These are phyloP conservation scores for Eubasilissa regina DNA, from an alignment of 1,140 invertebrate genomes.

Conservation along the genomic window DNA sequence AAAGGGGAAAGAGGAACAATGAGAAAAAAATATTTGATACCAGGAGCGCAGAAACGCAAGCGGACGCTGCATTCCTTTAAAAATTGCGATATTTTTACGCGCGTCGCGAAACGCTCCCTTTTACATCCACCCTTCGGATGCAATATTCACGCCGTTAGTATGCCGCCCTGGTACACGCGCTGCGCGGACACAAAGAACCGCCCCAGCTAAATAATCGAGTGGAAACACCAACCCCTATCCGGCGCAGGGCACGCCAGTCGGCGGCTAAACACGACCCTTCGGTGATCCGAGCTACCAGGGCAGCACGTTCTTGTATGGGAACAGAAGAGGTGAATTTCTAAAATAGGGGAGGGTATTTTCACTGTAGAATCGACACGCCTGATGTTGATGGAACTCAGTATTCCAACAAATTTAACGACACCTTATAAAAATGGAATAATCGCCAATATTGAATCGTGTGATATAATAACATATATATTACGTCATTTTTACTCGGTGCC, in stretches of 20 bases:
- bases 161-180: conserved; percentile 23
- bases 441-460: no score
- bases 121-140: conserved; percentile 3
- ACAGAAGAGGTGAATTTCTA: conserved; percentile 20
- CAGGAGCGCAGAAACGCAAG: conserved; percentile 45
- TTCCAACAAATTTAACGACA: not conserved
- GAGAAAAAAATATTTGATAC: conserved; percentile 54
- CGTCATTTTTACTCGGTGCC: not conserved
- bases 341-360: conserved; percentile 3
- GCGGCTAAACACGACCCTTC: conserved; percentile 52
- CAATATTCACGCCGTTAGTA: conserved; percentile 17
- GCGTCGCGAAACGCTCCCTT: conserved; percentile 3
- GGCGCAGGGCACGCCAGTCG: conserved; percentile 41
- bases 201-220: conserved; percentile 43
- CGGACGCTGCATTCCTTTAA: conserved; percentile 14
- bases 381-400: not conserved
- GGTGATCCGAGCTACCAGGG: conserved; percentile 51
- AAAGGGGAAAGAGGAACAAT: conserved; percentile 52
- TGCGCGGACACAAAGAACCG: conserved; percentile 31
- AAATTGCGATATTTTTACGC: conserved; percentile 39
- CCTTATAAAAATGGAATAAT: not conserved
- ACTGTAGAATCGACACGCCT: not conserved
- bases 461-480: not conserved
- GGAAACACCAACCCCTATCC: conserved; percentile 40
- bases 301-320: conserved; percentile 29